A percentile compares a stretch with the other conserved stretches of the same genome.
phyloP scores from a whole-genome alignment of 1,140 invertebrate species.

The Whitmania pigra region DNA sequence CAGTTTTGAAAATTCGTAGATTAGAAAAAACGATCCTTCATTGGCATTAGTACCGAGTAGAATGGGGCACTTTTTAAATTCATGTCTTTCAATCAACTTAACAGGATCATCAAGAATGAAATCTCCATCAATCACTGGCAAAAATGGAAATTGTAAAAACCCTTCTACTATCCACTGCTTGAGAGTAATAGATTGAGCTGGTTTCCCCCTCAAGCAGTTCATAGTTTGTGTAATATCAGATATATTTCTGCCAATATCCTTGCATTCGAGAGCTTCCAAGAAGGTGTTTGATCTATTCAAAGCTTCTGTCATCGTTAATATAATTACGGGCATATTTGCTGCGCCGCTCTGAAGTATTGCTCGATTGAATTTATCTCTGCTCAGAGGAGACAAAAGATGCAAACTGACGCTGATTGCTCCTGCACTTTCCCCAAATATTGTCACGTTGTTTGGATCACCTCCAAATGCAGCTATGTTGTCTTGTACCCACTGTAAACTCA shows the following conservation, averaged over 20 bases:
- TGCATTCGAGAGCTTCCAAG: constrained; percentile 58
- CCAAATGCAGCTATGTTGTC: constrained; percentile 86
- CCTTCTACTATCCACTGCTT: constrained; percentile 71
- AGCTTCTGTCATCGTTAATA: constrained; percentile 69
- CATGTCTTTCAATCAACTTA: constrained; percentile 59
- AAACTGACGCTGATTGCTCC: constrained; percentile 82
- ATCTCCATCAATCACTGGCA: constrained; percentile 77
- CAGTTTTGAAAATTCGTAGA: constrained; percentile 55
- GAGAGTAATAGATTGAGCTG: constrained; percentile 60
- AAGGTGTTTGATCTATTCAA: constrained; percentile 32
- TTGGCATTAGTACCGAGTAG: constrained; percentile 83
- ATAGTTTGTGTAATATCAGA: constrained; percentile 45
- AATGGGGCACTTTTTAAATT: constrained; percentile 86
- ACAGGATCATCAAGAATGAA: constrained; percentile 74
- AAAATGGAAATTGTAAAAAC: constrained; percentile 54
- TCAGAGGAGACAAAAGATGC: constrained; percentile 75
- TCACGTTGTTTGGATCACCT: constrained; percentile 84
- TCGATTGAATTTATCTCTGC: constrained; percentile 70
- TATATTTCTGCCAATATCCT: constrained; percentile 51
- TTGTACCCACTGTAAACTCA: constrained; percentile 63
- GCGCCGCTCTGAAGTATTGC: constrained; percentile 50
- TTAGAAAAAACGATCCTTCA: constrained; percentile 77
- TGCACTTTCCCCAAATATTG: constrained; percentile 88
- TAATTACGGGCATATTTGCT: constrained; percentile 55
- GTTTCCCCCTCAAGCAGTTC: constrained; percentile 59